phyloP scores from a whole-genome alignment of 2,113 vertebrate species.

The Oncorhynchus gorbuscha region DNA sequence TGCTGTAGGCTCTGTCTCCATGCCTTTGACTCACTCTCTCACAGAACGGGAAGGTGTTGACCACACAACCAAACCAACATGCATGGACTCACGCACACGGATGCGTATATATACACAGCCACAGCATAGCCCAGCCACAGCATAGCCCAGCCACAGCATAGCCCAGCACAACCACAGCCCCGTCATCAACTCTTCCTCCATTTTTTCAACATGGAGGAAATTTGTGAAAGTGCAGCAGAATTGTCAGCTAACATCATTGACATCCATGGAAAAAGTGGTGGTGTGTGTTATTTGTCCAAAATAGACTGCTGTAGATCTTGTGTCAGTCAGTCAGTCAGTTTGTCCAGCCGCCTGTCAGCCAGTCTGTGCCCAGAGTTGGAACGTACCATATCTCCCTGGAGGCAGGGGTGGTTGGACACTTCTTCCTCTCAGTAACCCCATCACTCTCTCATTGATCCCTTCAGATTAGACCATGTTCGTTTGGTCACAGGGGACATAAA shows the following conservation, averaged over 20 bases:
- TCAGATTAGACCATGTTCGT: constrained; percentile 54
- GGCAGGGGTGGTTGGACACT: neutral
- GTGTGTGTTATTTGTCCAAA: neutral
- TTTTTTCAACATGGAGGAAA: too few species aligned
- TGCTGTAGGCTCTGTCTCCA: too few species aligned
- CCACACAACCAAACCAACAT: too few species aligned
- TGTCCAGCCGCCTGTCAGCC: neutral
- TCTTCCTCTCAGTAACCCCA: neutral
- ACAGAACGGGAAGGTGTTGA: too few species aligned
- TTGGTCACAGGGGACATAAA: constrained; percentile 51
- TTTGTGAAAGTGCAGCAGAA: too few species aligned
- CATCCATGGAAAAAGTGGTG: too few species aligned
- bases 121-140: too few species aligned
- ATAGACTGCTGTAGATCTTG: neutral
- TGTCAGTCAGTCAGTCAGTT: neutral
- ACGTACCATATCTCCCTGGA: constrained; percentile 17
- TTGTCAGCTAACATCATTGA: too few species aligned
- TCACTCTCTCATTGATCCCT: constrained; percentile 28
- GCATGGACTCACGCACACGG: neutral
- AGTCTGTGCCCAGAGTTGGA: neutral
- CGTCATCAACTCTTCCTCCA: too few species aligned
- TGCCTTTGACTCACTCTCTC: too few species aligned
- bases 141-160: too few species aligned
- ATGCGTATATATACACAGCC: constrained; percentile 1
- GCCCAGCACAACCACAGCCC: too few species aligned